Evolutionary conservation across 2,888 invertebrate species (phyloP), one percentile per base, ranked within the genome.

Genomic region (Maniola hyperantus): DNA sequence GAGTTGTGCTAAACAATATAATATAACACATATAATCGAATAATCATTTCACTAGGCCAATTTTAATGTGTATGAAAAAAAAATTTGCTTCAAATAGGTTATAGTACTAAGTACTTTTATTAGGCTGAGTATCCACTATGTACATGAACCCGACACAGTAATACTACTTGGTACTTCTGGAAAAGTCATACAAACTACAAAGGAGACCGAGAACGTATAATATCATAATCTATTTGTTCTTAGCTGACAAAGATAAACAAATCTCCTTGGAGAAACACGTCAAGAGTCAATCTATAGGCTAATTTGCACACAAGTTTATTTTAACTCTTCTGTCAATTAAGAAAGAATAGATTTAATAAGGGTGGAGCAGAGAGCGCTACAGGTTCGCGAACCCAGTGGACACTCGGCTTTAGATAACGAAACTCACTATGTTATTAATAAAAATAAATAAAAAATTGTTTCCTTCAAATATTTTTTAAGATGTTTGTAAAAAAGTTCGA

Each of bases 381-480:
- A 48, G 18, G 18, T 48, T 48, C 8, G 48, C 48, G 15, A 48
- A 8, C 48, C 15, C 18, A 10, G 15, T 48, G 48, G 18, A 48
- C 8, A 48, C 48, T 15, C 33, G n/a, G 13, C 13, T 53, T 53
- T 55, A 77, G 76, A 77, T 80, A 80, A 64, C 79, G 74, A 77
- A 73, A 82, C 69, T 77, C 73, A 73, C 74, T 72, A 76, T 76
- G 76, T 72, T 75, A 76, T 73, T 73, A 74, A 77, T 75, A 78
- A 70, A 74, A 70, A 26, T 26, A 26, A 26, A 26, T 26, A 77
- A 78, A 73, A 70, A 74, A 78, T 75, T 59, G 83, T 88, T 89
- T 87, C 83, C 80, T 85, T 89, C 77, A 61, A 83, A 87, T 89
- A 89, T 89, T 89, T 89, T 90, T 88, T 89, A 89, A 86, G 84